A percentile compares a stretch with the other conserved stretches of the same genome.
These are phyloP conservation scores for Holothuria glaberrima DNA, from an alignment of 35 echinoderm and acorn worm species.

Conservation along the genomic window DNA sequence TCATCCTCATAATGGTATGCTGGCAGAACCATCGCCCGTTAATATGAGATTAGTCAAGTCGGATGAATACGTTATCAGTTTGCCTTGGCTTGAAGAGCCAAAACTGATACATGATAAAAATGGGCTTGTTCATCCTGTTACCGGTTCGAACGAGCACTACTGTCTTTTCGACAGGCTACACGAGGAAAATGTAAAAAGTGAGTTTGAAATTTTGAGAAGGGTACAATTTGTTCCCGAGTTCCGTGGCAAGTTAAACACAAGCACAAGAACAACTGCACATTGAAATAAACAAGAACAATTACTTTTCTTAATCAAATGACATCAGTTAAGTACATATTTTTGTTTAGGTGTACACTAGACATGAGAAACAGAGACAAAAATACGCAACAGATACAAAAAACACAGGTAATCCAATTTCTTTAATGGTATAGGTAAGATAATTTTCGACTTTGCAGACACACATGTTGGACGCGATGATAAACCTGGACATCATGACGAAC, in stretches of 20 bases:
- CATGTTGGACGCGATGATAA: no score
- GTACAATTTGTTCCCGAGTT: conserved; percentile 27
- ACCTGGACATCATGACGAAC: no score
- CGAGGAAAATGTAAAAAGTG: conserved; percentile 2
- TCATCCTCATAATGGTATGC: conserved; percentile 45
- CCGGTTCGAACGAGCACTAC: conserved; percentile 19
- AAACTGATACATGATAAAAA: not conserved
- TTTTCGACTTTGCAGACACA: no score
- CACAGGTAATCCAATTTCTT: not conserved
- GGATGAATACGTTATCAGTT: not conserved
- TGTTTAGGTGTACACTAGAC: not conserved
- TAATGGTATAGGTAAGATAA: no score
- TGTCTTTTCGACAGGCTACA: conserved; percentile 47
- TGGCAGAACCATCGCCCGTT: not conserved
- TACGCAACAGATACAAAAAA: not conserved
- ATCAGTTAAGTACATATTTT: conserved; percentile 29
- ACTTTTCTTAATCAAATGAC: conserved; percentile 19
- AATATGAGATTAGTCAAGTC: not conserved
- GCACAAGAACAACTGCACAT: conserved; percentile 42
- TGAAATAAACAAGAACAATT: conserved; percentile 10
- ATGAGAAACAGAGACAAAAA: not conserved
- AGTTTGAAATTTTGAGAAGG: conserved; percentile 29
- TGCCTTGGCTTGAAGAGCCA: conserved; percentile 20
- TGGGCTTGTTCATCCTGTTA: conserved; percentile 2
- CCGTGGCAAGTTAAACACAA: not conserved